phyloP scores from a whole-genome alignment of 1,140 invertebrate species.

The Yoshiicerus persimilis region DNA sequence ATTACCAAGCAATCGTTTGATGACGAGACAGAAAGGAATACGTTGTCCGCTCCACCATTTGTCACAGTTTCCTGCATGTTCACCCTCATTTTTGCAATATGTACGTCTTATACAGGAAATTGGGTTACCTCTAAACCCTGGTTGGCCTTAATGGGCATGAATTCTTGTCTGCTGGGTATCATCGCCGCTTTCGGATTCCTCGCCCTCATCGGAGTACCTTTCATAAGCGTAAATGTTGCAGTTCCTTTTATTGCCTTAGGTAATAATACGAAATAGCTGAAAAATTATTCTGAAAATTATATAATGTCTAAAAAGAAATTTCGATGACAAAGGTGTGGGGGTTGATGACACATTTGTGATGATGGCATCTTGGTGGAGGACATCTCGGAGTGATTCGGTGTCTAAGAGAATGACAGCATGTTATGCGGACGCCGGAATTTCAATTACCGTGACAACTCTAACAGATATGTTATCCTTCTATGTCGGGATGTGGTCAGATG shows the following conservation, averaged over 20 bases:
- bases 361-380: no score
- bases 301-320: no score
- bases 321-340: conserved; percentile 73
- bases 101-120: not conserved
- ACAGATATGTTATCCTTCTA: not conserved
- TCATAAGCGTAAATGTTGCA: not conserved
- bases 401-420: conserved; percentile 81
- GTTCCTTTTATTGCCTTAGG: not conserved
- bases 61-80: not conserved
- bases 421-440: conserved; percentile 54
- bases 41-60: not conserved
- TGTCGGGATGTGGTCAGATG: not conserved
- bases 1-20: not conserved
- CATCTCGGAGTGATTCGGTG: no score
- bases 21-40: not conserved
- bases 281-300: no score
- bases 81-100: not conserved
- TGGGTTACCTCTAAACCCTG: no score
- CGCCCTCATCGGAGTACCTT: not conserved
- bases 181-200: not conserved
- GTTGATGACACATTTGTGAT: no score
- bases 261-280: not conserved
- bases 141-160: not conserved
- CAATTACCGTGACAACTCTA: not conserved
- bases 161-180: not conserved